Base-by-base conservation (phyloP, 64 coral and sea anemone genomes). In the Porites lutea region DNA sequence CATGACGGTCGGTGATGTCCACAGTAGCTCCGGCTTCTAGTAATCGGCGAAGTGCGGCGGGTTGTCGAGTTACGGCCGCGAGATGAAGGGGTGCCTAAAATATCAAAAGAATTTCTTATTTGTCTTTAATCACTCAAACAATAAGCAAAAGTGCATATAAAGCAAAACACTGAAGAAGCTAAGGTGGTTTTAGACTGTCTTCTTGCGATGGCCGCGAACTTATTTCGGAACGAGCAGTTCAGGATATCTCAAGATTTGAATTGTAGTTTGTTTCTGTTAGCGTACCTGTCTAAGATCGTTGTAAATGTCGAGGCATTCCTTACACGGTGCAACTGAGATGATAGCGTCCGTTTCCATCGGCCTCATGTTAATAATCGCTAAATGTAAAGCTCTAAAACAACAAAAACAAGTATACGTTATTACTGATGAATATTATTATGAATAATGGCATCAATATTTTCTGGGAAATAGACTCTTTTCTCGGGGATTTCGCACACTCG, bases 231-330 rank as follows among this genome's bases (percentile, higher is more conserved):
- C 8, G 18, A 18, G 13, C 6, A 65, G 3, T 16, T 65, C 62
- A 18, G 5, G 2, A 16, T 12, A 77, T 18, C 58, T 20, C 22
- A 60, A n/a, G 27, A 52, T 53, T 51, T 53, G 1, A n/a, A 78
- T 44, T 62, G 20, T 16, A 55, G 18, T 82, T 82, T 57, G 54
- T 21, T 15, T 58, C 27, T 16, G 11, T 57, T 81, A 62, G 0
- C 4, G n/a, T 92, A 97, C 95, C 92, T 97, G 95, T 91, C 82
- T 74, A 11, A 97, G 57, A 13, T 91, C 19, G 76, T 97, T 97
- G 77, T 68, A 91, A 51, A 91, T 91, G 59, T 97, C 91, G 16
- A 97, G 68, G 54, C 75, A 93, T 88, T 94, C 83, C 59, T 37
- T 82, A 19, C 52, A 90, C 8, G 92, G 95, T 48, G 88, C 92